These are phyloP conservation scores for Congeria kusceri DNA, from an alignment of 2,888 invertebrate genomes.

Conservation along the genomic window DNA sequence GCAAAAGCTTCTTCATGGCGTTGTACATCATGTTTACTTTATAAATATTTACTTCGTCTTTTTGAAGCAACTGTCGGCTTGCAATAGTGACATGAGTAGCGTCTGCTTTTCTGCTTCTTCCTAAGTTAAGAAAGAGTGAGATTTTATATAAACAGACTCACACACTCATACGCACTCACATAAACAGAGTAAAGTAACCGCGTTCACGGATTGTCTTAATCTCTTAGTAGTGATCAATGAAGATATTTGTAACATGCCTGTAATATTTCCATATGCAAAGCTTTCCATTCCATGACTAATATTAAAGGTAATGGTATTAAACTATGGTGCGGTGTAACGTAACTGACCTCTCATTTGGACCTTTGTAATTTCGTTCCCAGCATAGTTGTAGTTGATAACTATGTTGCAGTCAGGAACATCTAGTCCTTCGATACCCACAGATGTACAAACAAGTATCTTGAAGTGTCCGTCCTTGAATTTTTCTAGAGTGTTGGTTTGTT, in stretches of 20 bases:
- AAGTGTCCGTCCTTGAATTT: constrained; percentile 44
- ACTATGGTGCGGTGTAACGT: neutral
- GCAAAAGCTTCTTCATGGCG: constrained; percentile 23
- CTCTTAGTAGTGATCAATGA: too few species aligned
- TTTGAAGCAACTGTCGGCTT: constrained; percentile 13
- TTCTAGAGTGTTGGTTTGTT: constrained; percentile 52
- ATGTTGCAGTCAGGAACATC: constrained; percentile 67
- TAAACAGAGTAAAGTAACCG: too few species aligned
- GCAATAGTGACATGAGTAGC: constrained; percentile 35
- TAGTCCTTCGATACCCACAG: constrained; percentile 64
- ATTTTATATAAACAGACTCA: too few species aligned
- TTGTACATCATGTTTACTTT: constrained; percentile 43
- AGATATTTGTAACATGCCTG: too few species aligned
- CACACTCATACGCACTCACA: too few species aligned
- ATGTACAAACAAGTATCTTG: constrained; percentile 62
- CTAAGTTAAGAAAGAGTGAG: too few species aligned
- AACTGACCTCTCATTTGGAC: constrained; percentile 63
- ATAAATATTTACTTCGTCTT: constrained; percentile 34
- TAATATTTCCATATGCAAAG: too few species aligned
- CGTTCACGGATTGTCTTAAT: too few species aligned
- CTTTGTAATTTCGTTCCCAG: constrained; percentile 62
- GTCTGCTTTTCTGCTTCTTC: constrained; percentile 53
- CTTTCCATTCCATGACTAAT: too few species aligned
- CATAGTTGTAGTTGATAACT: constrained; percentile 60
- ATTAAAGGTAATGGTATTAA: too few species aligned